Evolutionary conservation across 2,888 invertebrate species (phyloP), one percentile per base, ranked within the genome.

Genomic region (Andrena bucephala): DNA sequence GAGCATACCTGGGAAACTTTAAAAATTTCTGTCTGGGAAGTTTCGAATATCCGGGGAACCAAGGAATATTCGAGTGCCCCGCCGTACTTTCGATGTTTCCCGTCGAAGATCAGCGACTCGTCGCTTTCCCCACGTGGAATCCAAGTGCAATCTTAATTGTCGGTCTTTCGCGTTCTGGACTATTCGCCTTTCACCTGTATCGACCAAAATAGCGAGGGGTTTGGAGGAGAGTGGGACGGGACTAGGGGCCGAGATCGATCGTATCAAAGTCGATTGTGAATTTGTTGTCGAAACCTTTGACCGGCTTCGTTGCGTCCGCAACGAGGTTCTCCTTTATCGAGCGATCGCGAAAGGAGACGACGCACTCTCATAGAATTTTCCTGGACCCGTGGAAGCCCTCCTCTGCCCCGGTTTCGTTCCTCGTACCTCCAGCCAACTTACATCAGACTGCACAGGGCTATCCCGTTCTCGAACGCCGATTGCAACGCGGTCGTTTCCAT

Each of bases 401-500:
- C 20, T n/a, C 0, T 52, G 57, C 54, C 48, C 31, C 13, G n/a
- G 4, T 52, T 20, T 57, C 33, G 27, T 36, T 71, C 7, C 3
- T 0, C 13, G 3, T 4, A 20, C 2, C 4, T 27, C 1, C n/a
- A 13, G 20, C 1, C 20, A 10, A 6, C 33, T 93, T 93, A 94
- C 94, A 94, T 94, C 79, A 94, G 82, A 63, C 92, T 93, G 90
- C 94, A 94, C 77, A 93, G 90, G 31, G 92, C 90, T 20, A 92
- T 92, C 2, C 93, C 93, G 74, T 92, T 89, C 76, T 94, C 94
- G 81, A 94, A 91, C 33, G 93, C 93, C 20, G 93, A 92, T 74
- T 93, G 92, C 50, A 94, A 89, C 16, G 91, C 93, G 42, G 94
- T 93, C 63, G 94, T 93, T 83, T 94, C 94, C 94, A 94, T 94